Evolutionary conservation across 2,888 invertebrate species (phyloP).

Genomic region (Liposcelis brunnea): DNA sequence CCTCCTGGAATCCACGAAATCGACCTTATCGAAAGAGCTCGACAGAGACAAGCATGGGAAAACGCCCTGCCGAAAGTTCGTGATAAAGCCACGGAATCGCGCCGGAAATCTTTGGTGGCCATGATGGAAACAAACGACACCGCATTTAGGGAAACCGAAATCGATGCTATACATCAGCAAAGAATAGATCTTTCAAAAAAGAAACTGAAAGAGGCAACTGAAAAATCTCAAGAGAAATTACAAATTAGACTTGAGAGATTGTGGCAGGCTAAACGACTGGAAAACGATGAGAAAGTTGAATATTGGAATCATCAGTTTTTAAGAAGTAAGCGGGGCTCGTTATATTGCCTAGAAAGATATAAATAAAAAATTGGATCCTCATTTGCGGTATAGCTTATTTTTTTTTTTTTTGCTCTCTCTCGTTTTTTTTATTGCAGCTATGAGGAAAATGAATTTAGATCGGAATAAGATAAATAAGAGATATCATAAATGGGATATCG

Average conservation of each 20-base stretch:
- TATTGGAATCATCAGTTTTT: conserved; percentile 6
- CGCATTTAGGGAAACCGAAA: neutral
- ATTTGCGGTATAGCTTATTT: neutral
- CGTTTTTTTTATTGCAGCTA: neutral
- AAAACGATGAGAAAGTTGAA: neutral
- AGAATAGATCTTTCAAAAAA: neutral
- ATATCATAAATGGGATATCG: neutral
- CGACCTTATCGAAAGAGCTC: neutral
- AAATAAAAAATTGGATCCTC: neutral
- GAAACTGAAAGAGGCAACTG: neutral
- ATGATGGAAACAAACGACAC: conserved; percentile 2
- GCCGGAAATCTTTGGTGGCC: too few relatives aligned
- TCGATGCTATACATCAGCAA: neutral
- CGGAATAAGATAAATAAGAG: neutral
- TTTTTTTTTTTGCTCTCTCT: neutral
- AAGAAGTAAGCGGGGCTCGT: neutral
- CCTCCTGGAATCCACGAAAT: neutral
- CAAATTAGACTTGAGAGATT: neutral
- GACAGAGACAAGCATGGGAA: neutral
- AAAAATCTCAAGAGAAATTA: neutral
- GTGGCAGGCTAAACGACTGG: neutral
- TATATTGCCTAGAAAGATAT: neutral
- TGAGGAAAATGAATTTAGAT: conserved; percentile 1
- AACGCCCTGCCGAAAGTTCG: neutral
- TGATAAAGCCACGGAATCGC: neutral